Evolutionary conservation across 1,140 invertebrate genomes (phyloP).

Genomic region (Teleopsis dalmanni): DNA sequence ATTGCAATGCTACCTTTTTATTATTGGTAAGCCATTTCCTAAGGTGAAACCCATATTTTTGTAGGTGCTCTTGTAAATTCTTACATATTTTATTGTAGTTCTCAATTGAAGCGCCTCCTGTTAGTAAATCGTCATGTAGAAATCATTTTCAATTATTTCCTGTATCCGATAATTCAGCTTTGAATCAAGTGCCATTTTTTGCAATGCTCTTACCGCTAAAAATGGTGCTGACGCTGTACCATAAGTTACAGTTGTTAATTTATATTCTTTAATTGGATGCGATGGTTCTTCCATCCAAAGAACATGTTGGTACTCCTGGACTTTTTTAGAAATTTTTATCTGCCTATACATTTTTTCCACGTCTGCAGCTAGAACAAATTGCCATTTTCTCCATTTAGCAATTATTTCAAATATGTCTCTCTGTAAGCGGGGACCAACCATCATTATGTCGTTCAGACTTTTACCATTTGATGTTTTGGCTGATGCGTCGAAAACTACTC

Average conservation of each 20-base stretch:
- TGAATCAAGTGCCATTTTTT: constrained; percentile 28
- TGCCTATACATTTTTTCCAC: constrained; percentile 36
- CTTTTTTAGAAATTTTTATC: constrained; percentile 16
- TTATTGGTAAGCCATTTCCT: constrained; percentile 42
- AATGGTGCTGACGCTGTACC: constrained; percentile 25
- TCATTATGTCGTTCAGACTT: background rate
- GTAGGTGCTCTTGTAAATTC: constrained; percentile 17
- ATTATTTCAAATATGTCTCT: constrained; percentile 37
- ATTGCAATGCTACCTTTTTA: no score
- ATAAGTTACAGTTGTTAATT: constrained; percentile 35
- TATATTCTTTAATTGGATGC: constrained; percentile 23
- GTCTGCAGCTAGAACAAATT: constrained; percentile 25
- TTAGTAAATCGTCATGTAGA: constrained; percentile 41
- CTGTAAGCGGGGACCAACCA: constrained; percentile 17
- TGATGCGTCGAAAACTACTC: background rate
- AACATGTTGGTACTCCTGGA: constrained; percentile 35
- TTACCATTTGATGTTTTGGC: background rate
- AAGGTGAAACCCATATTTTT: constrained; percentile 31
- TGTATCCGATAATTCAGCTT: constrained; percentile 24
- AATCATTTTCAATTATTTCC: constrained; percentile 26
- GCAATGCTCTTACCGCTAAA: constrained; percentile 22
- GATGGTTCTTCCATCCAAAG: constrained; percentile 30
- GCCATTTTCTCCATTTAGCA: constrained; percentile 27
- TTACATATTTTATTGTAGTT: constrained; percentile 10
- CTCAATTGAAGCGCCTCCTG: constrained; percentile 21